phyloP scores from a whole-genome alignment of 2,888 invertebrate species.

The Tachystola acroxantha region DNA sequence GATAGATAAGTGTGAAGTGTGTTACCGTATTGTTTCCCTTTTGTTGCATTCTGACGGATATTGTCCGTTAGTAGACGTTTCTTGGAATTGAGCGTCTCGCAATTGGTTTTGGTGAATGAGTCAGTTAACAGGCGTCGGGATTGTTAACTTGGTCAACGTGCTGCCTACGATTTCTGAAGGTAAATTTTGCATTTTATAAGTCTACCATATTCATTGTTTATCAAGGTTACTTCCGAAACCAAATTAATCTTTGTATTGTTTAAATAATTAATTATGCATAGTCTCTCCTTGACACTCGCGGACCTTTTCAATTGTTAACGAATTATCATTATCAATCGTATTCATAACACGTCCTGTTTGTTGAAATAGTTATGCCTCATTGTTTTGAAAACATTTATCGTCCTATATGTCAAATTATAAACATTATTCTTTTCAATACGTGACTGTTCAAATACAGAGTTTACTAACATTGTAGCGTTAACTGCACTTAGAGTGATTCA shows the following conservation, averaged over 20 bases:
- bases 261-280: not conserved
- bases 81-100: constrained; percentile 42
- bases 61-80: constrained; percentile 40
- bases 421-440: constrained; percentile 5
- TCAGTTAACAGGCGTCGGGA: constrained; percentile 74
- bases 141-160: constrained; percentile 74
- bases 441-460: constrained; percentile 2
- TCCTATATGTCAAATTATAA: constrained; percentile 9
- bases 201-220: not conserved
- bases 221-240: not conserved
- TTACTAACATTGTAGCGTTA: constrained; percentile 20
- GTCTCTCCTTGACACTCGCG: not conserved
- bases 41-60: constrained; percentile 34
- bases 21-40: constrained; percentile 43
- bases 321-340: constrained; percentile 8
- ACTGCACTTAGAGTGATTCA: constrained; percentile 40
- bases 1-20: constrained; percentile 66
- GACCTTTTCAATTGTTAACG: not conserved
- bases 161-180: constrained; percentile 74
- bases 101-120: constrained; percentile 71
- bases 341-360: constrained; percentile 9
- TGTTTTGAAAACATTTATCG: constrained; percentile 16
- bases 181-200: constrained; percentile 28
- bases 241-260: constrained; percentile 7
- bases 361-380: constrained; percentile 11